These are phyloP conservation scores for Odontomachus brunneus DNA, from an alignment of 1,140 invertebrate species.

Conservation along the genomic window DNA sequence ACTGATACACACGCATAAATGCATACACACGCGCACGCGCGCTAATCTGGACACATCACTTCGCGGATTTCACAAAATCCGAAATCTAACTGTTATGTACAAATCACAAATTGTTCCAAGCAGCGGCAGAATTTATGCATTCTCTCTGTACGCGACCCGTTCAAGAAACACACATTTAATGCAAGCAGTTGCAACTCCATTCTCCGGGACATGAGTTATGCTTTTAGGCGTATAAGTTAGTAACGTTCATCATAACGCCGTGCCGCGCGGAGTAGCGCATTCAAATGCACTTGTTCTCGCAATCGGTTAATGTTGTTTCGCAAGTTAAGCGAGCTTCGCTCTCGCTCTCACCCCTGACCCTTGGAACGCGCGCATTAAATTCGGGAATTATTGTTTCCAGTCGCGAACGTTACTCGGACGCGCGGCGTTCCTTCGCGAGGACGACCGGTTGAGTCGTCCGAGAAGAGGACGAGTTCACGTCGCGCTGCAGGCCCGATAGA, in stretches of 20 bases:
- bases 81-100: constrained; percentile 31
- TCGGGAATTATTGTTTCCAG: neutral
- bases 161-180: constrained; percentile 71
- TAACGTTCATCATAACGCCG: constrained; percentile 65
- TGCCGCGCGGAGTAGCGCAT: constrained; percentile 7
- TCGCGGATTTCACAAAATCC: constrained; percentile 14
- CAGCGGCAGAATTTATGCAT: constrained; percentile 45
- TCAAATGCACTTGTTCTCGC: constrained; percentile 24
- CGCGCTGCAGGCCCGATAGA: too few species aligned
- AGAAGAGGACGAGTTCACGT: too few species aligned
- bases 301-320: constrained; percentile 46
- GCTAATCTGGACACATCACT: neutral
- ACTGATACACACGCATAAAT: neutral
- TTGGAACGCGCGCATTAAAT: neutral
- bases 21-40: too few species aligned
- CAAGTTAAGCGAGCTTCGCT: constrained; percentile 9
- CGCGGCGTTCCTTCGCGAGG: too few species aligned
- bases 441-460: too few species aligned
- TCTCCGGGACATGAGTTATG: constrained; percentile 64
- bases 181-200: constrained; percentile 62
- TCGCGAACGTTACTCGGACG: neutral
- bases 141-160: constrained; percentile 40
- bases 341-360: neutral
- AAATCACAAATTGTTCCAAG: constrained; percentile 61
- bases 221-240: constrained; percentile 61